Evolutionary conservation across 30 jellyfish, hydroid and myxozoan species (phyloP).

Genomic region (Aurelia aurita complex sp. Pacific): DNA sequence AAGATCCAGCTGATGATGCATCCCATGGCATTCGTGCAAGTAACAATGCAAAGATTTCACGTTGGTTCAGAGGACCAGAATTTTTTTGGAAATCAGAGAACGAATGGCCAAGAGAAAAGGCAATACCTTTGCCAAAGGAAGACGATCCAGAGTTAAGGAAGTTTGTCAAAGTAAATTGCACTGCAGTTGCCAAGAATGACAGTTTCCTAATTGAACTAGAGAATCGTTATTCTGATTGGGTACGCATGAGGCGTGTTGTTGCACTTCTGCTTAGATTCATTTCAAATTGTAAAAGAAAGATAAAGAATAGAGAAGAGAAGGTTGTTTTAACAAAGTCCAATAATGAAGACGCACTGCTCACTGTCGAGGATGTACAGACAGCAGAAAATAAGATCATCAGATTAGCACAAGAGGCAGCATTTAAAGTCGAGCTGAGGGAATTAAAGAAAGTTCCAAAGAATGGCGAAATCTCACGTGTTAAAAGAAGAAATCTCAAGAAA

Average conservation of each 20-base stretch:
- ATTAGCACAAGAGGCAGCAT: constrained; percentile 21
- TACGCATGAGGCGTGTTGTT: constrained; percentile 13
- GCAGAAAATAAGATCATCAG: constrained; percentile 15
- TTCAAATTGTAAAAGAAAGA: constrained; percentile 18
- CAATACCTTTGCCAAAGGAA: constrained; percentile 18
- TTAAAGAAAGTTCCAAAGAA: constrained; percentile 16
- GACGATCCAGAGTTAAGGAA: constrained; percentile 8
- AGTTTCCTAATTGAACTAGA: constrained; percentile 2
- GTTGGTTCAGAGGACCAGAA: neutral
- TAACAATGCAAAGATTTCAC: constrained; percentile 12
- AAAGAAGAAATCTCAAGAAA: constrained; percentile 24
- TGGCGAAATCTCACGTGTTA: constrained; percentile 10
- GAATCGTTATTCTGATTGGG: constrained; percentile 11
- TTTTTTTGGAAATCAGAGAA: constrained; percentile 18
- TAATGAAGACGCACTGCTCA: neutral
- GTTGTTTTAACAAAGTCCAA: neutral
- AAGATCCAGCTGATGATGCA: constrained; percentile 48
- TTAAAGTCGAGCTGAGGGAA: constrained; percentile 5
- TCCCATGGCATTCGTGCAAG: constrained; percentile 21
- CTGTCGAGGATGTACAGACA: constrained; percentile 4
- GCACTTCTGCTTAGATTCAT: constrained; percentile 11
- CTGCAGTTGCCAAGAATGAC: constrained; percentile 12
- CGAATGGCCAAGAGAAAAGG: constrained; percentile 31
- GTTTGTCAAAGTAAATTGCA: neutral
- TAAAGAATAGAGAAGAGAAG: neutral